These are phyloP conservation scores for Apodemus speciosus DNA, from an alignment of 2,113 vertebrate genomes.

Conservation along the genomic window DNA sequence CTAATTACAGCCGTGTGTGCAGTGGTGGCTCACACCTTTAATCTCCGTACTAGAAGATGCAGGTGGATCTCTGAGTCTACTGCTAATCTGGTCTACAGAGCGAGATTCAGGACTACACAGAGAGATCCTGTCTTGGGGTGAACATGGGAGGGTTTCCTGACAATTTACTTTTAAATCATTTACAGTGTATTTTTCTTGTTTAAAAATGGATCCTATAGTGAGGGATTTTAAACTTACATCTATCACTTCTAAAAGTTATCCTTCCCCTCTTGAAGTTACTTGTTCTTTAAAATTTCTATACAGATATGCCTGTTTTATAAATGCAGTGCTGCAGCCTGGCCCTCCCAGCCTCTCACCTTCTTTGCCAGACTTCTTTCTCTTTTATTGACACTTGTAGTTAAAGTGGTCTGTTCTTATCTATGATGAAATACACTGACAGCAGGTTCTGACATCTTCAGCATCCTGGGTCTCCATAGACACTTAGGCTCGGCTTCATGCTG, in stretches of 20 bases:
- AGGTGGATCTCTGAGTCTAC: background rate
- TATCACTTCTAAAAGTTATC: background rate
- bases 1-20: background rate
- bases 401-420: background rate
- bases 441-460: background rate
- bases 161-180: slow-evolving; percentile 12
- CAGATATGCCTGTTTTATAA: background rate
- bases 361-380: background rate
- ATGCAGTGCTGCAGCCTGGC: background rate
- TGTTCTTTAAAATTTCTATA: slow-evolving; percentile 8
- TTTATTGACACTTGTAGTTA: background rate
- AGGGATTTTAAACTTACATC: slow-evolving; percentile 15
- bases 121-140: background rate
- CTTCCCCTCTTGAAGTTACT: background rate
- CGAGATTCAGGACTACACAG: background rate
- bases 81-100: background rate
- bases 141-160: background rate
- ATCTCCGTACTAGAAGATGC: background rate
- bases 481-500: background rate
- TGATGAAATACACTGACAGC: background rate
- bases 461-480: background rate
- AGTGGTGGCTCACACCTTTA: background rate
- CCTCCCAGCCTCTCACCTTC: no score
- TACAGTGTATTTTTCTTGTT: background rate
- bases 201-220: background rate